Evolutionary conservation across 1,140 invertebrate species (phyloP).

Genomic region (Drosophila miranda): DNA sequence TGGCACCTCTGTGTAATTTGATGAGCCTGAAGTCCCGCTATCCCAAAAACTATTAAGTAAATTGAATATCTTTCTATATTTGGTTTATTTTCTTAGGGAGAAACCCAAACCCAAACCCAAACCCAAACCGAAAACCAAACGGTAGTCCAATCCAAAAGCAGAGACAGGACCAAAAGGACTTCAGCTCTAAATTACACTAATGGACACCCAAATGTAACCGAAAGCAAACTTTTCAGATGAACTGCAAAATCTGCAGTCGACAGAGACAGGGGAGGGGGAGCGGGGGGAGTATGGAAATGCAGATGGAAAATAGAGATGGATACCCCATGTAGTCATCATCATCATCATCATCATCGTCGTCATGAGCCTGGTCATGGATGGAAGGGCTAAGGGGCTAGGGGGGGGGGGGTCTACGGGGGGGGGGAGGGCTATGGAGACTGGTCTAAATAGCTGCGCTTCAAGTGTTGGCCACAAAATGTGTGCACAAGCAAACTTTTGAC

Average conservation of each 20-base stretch:
- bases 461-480: conserved; percentile 76
- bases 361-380: too few relatives aligned
- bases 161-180: conserved; percentile 13
- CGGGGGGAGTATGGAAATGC: conserved; percentile 17
- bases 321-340: conserved; percentile 45
- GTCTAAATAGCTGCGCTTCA: conserved; percentile 74
- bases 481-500: conserved; percentile 78
- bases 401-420: not conserved
- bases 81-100: conserved; percentile 1
- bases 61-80: conserved; percentile 68
- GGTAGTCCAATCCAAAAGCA: too few relatives aligned
- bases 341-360: conserved; percentile 44
- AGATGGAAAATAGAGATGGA: conserved; percentile 44
- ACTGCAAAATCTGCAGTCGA: conserved; percentile 55
- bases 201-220: conserved; percentile 79
- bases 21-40: conserved; percentile 39
- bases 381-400: too few relatives aligned
- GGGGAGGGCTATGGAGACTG: not conserved
- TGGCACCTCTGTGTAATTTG: conserved; percentile 65
- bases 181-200: conserved; percentile 78
- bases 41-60: conserved; percentile 70
- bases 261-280: not conserved
- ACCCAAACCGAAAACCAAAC: too few relatives aligned
- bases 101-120: too few relatives aligned
- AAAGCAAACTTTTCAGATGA: conserved; percentile 78